Base-by-base conservation (phyloP, 2,888 invertebrate genomes). In the Ormyrus labotus region DNA sequence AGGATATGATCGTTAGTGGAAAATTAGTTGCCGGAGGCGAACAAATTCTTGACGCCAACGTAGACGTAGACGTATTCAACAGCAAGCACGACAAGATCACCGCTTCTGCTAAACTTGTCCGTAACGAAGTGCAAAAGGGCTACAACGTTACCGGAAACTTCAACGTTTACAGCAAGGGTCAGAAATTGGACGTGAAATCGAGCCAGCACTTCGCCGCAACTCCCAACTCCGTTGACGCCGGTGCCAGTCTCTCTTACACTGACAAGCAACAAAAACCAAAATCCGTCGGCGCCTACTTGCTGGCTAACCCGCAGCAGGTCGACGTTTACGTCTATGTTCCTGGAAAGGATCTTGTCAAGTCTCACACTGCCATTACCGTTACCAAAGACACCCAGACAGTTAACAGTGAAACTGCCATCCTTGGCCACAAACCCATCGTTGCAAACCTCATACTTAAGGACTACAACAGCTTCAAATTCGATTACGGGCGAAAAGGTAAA, bases 31-130 rank as follows among this genome's bases (percentile, higher is more conserved):
- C 90, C 0, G 91, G 92, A 48, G 89, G 91, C 0, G 87, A 91
- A 0, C 87, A 90, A 76, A 77, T 90, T 2, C 77, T 91, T 34
- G 90, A 91, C 51, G 89, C 89, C 0, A 91, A 92, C 70, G 8
- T 93, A 6, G 91, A 92, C 19, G 87, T 94, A 1, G 95, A 95
- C 84, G 87, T 95, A 3, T 94, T 95, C 86, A 92, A 92, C 6
- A 92, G 92, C 82, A 92, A 93, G 6, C 91, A 92, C 9, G 93
- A 94, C 82, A 93, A 93, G 87, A 90, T 95, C 63, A 87, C 90
- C 4, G 81, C 91, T 7, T 84, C 84, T 4, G 90, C 88, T 11
- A 91, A 91, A 73, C 51, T 90, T 0, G 80, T 76, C 68, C 88
- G 80, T 45, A 84, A 63, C 64, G 61, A 69, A 8, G 74, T 86